A percentile compares a stretch with the other conserved stretches of the same genome.
Evolutionary conservation across 2,888 invertebrate species (phyloP).

Genomic region (Drepanosiphum platanoidis): DNA sequence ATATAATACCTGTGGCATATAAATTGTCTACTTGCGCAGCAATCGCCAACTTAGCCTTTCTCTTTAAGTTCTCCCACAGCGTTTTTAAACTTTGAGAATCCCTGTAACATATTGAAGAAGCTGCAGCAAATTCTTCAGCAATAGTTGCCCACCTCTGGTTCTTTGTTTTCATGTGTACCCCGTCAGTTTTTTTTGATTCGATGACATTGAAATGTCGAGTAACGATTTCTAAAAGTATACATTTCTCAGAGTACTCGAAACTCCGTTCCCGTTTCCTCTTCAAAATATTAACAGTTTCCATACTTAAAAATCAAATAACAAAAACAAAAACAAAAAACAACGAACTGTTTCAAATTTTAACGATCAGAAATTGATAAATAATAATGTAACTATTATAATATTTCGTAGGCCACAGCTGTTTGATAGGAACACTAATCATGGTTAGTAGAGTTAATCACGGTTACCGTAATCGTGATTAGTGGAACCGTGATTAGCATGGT

Average conservation of each 20-base stretch:
- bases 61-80: slow-evolving; percentile 31
- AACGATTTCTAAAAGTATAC: not conserved
- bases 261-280: slow-evolving; percentile 11
- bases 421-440: not conserved
- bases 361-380: too few relatives aligned
- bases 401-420: not conserved
- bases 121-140: slow-evolving; percentile 9
- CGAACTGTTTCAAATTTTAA: too few relatives aligned
- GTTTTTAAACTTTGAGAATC: slow-evolving; percentile 13
- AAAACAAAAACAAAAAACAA: not conserved
- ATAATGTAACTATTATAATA: not conserved
- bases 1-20: slow-evolving; percentile 36
- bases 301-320: not conserved
- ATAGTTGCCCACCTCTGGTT: not conserved
- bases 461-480: too few relatives aligned
- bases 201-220: slow-evolving; percentile 7
- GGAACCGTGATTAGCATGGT: slow-evolving; percentile 18
- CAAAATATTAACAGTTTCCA: not conserved
- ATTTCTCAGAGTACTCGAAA: slow-evolving; percentile 19
- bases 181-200: slow-evolving; percentile 24
- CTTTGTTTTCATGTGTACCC: not conserved
- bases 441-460: slow-evolving; percentile 19
- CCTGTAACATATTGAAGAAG: not conserved
- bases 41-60: slow-evolving; percentile 25
- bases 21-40: not conserved